Conservation (phyloP, 2,888 invertebrate genomes). For the Nysson spinosus region DNA sequence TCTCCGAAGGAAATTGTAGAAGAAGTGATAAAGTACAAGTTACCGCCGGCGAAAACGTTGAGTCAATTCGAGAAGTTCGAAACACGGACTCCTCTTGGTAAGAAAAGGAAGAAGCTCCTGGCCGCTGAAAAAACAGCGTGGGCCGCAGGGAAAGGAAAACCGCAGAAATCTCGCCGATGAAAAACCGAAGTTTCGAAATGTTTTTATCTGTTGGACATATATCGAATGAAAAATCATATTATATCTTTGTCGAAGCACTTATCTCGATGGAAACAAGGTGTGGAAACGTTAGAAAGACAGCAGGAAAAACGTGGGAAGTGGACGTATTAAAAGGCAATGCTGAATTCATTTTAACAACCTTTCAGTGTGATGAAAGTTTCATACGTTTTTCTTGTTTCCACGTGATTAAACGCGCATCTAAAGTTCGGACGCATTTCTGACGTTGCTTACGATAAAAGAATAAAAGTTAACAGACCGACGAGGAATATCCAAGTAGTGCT, state of each 20-base stretch:
- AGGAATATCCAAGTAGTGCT: neutral
- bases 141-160: neutral
- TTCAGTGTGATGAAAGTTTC: conserved; percentile 13
- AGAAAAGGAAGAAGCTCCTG: conserved; percentile 39
- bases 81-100: conserved; percentile 54
- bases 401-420: too few species aligned
- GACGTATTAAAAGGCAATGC: conserved; percentile 24
- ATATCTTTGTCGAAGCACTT: conserved; percentile 6
- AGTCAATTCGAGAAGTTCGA: conserved; percentile 57
- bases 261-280: conserved; percentile 22
- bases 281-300: conserved; percentile 28
- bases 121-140: conserved; percentile 4
- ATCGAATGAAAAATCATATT: neutral
- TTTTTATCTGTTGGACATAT: too few species aligned
- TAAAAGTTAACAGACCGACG: neutral
- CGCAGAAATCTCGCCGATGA: neutral
- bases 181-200: too few species aligned
- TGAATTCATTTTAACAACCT: conserved; percentile 15
- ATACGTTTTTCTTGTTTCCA: too few species aligned
- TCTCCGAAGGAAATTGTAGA: conserved; percentile 79
- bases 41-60: conserved; percentile 39
- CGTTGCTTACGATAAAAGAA: neutral
- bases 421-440: neutral
- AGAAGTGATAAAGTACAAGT: conserved; percentile 74
- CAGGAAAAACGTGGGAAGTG: conserved; percentile 39